phyloP scores from a whole-genome alignment of 2,888 invertebrate species.

The Pogonocherus hispidulus region DNA sequence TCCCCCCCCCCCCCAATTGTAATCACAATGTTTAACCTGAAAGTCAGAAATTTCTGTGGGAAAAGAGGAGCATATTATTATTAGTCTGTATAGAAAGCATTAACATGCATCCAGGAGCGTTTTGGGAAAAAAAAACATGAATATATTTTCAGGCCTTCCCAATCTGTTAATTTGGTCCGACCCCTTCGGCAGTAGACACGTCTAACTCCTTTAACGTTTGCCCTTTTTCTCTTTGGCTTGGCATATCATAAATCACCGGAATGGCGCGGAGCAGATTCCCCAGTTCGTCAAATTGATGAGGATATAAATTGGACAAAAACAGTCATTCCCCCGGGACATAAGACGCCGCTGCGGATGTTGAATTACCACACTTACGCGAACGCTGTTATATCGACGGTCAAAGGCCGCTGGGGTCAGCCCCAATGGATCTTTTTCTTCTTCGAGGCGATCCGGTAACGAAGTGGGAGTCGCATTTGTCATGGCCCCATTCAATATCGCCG shows the following conservation, averaged over 20 bases:
- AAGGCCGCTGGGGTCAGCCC: conserved; percentile 25
- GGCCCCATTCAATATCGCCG: conserved; percentile 25
- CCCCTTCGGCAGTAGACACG: background rate
- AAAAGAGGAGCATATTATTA: no score
- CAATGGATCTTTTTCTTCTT: conserved; percentile 30
- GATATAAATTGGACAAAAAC: conserved; percentile 24
- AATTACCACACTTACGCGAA: conserved; percentile 14
- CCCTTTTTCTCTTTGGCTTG: background rate
- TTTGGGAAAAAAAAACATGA: no score
- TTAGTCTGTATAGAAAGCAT: no score
- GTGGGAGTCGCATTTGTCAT: conserved; percentile 36
- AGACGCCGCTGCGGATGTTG: conserved; percentile 19
- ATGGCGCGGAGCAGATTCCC: background rate
- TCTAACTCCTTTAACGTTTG: background rate
- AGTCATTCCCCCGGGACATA: conserved; percentile 5
- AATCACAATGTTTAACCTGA: no score
- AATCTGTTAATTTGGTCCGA: no score
- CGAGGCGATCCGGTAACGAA: conserved; percentile 25
- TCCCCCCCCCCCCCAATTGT: no score
- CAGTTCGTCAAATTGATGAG: conserved; percentile 20
- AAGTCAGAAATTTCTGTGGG: no score
- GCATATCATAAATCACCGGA: background rate
- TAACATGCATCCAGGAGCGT: no score
- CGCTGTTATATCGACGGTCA: conserved; percentile 25
- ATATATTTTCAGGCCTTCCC: no score